Evolutionary conservation across 2,888 invertebrate species (phyloP), one percentile per base, ranked within the genome.

Genomic region (Smittia sp.): DNA sequence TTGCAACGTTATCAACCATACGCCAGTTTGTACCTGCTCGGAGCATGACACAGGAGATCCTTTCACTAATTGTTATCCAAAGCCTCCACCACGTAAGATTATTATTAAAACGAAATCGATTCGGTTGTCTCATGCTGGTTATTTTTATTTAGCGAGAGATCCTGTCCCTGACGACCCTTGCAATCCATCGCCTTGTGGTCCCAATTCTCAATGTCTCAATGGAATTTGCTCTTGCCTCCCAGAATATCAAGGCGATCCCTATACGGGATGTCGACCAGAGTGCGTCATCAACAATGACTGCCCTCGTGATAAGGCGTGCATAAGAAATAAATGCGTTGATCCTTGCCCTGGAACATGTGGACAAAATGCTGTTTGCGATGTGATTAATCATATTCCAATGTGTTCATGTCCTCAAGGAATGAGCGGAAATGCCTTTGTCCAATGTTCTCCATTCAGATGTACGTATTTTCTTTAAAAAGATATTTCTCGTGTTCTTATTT

Each of bases 181-280:
- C 77, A 78, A 84, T 3, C 88, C 88, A 52, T 86, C 87, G 1
- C 89, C 89, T 0, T 90, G 90, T 78, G 85, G 85, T 77, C 76
- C 84, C 1, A 84, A 90, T 79, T 86, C 90, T 0, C 83, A 87
- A 77, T 90, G 90, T 77, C 83, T 86, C 78, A 85, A 84, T 73
- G 84, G 90, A n/a, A 86, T 88, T 0, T 92, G 91, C 78, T 86
- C 87, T 66, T 92, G 91, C 79, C 83, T 89, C 77, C 85, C 88
- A 66, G 89, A 90, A 79, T 93, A 91, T 80, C 85, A 92, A 74
- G 94, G 95, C 67, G 86, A 92, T 78, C 87, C 94, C 58, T 90
- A 90, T 77, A 93, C 93, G 41, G 91, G 91, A 80, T 94, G 94
- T 79, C 87, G 93, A 63, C 93, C 93, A 24, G 92, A 93, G 85